Base-by-base conservation (phyloP, 2,113 vertebrate genomes). In the Saguinus imperator region DNA sequence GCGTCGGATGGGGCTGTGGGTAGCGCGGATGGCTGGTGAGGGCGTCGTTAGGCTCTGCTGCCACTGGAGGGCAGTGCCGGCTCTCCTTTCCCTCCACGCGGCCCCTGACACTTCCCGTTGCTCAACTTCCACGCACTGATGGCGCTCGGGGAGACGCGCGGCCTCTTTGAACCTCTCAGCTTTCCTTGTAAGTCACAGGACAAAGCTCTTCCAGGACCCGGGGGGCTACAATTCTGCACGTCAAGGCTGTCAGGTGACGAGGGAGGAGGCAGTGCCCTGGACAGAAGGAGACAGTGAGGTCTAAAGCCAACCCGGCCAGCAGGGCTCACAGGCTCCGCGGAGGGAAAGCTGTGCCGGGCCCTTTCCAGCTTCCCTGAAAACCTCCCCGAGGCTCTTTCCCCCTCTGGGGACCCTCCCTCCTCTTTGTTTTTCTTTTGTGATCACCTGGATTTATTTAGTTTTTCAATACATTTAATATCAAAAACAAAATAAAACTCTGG, bases 51-150 rank as follows among this genome's bases (percentile, higher is more conserved):
- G 32, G 66, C 8, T 3, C 32, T 16, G 18, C 3, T 0, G 50
- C 92, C 96, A 92, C 96, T 81, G 97, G 97, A 94, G 95, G 92
- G 92, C 89, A 52, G 32, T 91, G 87, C 66, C 17, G 64, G 20
- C 70, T 12, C 68, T 79, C 83, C 64, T 94, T 96, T 93, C 20
- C 25, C 35, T 55, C 21, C 14, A 8, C 0, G 2, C 35, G 0
- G 29, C 8, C 29, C 29, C 27, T 0, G 68, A 10, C 3, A 9
- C 79, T 37, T 29, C 5, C 4, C 3, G 0, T 40, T 87, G 81
- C 57, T 32, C 40, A 37, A 40, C 75, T 57, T 11, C 17, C 13
- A n/a, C 6, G 21, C 9, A 4, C 0, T 0, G 21, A 75, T 12
- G 61, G n/a, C 35, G 37, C 25, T 27, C 0, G 25, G 58, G 32